Evolutionary conservation across 2,113 vertebrate species (phyloP).

Genomic region (Larimichthys crocea): DNA sequence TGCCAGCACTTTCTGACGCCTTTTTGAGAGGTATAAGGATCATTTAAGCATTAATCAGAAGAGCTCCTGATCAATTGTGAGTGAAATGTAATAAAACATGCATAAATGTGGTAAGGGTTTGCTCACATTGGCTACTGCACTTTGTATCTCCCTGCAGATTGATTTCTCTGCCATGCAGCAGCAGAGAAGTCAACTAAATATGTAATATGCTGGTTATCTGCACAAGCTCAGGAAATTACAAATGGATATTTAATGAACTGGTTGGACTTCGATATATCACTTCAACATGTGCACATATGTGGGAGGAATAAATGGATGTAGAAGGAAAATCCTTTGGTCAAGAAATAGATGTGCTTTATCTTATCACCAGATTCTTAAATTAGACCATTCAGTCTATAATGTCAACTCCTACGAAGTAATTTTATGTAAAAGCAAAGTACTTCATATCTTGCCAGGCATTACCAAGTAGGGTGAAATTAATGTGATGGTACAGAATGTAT

Average conservation of each 20-base stretch:
- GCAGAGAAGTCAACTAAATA: conserved; percentile 61
- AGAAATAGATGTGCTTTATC: conserved; percentile 50
- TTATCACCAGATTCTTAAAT: conserved; percentile 53
- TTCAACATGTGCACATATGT: conserved; percentile 43
- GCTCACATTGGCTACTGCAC: conserved; percentile 32
- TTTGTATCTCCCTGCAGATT: conserved; percentile 38
- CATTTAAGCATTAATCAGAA: conserved; percentile 48
- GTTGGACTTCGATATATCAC: conserved; percentile 64
- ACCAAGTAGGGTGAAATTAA: conserved; percentile 22
- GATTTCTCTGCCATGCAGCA: conserved; percentile 53
- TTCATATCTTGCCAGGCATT: conserved; percentile 29
- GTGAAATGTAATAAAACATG: conserved; percentile 55
- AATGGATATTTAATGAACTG: conserved; percentile 79
- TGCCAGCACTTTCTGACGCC: conserved; percentile 24
- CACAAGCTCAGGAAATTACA: conserved; percentile 66
- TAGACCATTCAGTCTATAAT: conserved; percentile 25
- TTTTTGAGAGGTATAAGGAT: conserved; percentile 43
- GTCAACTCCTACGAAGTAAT: conserved; percentile 29
- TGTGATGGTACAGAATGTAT: background rate
- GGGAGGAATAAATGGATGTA: conserved; percentile 42
- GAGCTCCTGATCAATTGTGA: conserved; percentile 43
- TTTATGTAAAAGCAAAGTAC: conserved; percentile 21
- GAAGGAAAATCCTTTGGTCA: conserved; percentile 45
- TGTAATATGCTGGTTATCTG: conserved; percentile 64
- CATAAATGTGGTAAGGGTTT: conserved; percentile 30